These are phyloP conservation scores for Pseudomugil gertrudae DNA, from an alignment of 2,797 vertebrate genomes.

Conservation along the genomic window DNA sequence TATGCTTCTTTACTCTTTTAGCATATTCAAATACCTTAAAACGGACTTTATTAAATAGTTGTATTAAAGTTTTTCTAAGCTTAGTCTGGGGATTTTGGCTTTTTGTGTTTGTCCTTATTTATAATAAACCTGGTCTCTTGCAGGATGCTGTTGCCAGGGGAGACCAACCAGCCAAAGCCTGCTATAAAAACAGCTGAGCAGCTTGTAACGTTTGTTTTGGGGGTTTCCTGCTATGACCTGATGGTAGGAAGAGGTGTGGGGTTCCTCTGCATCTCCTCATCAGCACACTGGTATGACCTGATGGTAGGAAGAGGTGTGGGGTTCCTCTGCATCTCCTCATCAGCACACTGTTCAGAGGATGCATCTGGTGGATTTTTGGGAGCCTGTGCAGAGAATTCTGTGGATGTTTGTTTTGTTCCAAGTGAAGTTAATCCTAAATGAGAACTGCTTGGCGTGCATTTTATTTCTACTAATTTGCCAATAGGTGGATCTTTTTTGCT, in stretches of 20 bases:
- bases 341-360: neutral
- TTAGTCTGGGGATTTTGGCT: neutral
- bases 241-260: slow-evolving; percentile 34
- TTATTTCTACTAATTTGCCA: slow-evolving; percentile 11
- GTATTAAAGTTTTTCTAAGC: neutral
- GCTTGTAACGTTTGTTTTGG: too few relatives aligned
- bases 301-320: slow-evolving; percentile 34
- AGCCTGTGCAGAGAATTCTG: slow-evolving; percentile 24
- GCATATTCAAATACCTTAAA: too few relatives aligned
- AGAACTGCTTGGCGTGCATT: neutral
- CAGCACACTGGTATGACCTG: slow-evolving; percentile 4
- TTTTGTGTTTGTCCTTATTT: neutral
- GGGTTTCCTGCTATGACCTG: slow-evolving; percentile 8
- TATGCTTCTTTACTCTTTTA: too few relatives aligned
- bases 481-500: neutral
- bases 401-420: neutral
- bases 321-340: neutral
- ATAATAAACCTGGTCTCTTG: neutral
- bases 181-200: neutral
- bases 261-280: neutral
- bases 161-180: neutral
- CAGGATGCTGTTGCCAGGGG: neutral
- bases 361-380: slow-evolving; percentile 25
- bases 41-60: too few relatives aligned
- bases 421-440: neutral